Evolutionary conservation across 2,113 vertebrate species (phyloP), one percentile per base, ranked within the genome.

Genomic region (Spheniscus mendiculus): DNA sequence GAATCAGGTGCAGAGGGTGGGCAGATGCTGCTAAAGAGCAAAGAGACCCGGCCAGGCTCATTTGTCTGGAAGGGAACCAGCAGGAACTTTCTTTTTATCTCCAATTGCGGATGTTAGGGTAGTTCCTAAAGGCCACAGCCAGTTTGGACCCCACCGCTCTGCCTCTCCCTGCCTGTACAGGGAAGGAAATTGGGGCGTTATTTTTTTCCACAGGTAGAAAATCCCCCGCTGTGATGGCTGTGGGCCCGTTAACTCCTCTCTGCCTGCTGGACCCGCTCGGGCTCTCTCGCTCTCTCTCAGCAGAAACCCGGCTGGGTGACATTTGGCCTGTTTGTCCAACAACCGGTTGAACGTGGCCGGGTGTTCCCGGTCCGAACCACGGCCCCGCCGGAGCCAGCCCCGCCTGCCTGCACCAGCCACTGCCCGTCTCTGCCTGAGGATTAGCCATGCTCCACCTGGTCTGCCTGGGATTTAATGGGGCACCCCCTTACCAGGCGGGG

Each of bases 61-160:
- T 97, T 95, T 97, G 95, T 96, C 96, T 95, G 93, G 89, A 85
- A 97, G 89, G 78, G 89, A 97, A 96, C 4, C 97, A 97, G 97
- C 97, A 1, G 97, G 95, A 95, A 95, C 91, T 96, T 96, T 88
- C 89, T 91, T 96, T 95, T 96, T 80, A 96, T 97, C 95, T 94
- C 81, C 25, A 20, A 44, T 53, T 85, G 87, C 2, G 22, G 93
- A 50, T 83, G 87, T 85, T 69, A 50, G 82, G 62, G 42, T 8
- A 40, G 94, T 3, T 96, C 89, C 95, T 59, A 12, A 80, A 94
- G 95, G 95, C 90, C 93, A 12, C 91, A 36, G 30, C 27, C 84
- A 0, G 44, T 32, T 38, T 30, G 83, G 93, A 77, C 70, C 83
- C 89, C 70, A 36, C 49, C 1, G 40, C 73, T 92, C 69, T 17